Evolutionary conservation across 2,888 invertebrate species (phyloP).

Genomic region (Notodonta dromedarius): DNA sequence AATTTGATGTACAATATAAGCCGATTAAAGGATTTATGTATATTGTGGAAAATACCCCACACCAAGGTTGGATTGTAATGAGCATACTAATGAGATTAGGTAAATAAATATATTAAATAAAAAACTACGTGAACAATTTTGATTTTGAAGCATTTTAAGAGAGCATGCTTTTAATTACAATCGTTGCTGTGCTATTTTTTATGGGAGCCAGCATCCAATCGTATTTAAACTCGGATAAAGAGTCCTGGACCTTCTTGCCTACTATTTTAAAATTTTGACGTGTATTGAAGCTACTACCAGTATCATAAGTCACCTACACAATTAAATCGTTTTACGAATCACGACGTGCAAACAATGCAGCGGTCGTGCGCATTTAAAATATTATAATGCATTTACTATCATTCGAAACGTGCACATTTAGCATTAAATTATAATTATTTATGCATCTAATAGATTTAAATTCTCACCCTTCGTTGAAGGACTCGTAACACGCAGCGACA

Average conservation of each 20-base stretch:
- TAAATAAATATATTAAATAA: not conserved
- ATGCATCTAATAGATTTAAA: not conserved
- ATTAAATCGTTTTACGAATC: conserved; percentile 2
- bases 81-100: not conserved
- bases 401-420: not conserved
- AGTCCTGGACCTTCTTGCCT: too few species aligned
- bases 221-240: too few species aligned
- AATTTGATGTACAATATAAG: not conserved
- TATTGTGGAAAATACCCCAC: not conserved
- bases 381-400: not conserved
- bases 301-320: not conserved
- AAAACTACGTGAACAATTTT: not conserved
- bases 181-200: too few species aligned
- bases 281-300: too few species aligned
- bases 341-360: not conserved
- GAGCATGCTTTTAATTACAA: too few species aligned
- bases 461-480: not conserved
- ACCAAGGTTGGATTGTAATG: not conserved
- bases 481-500: not conserved
- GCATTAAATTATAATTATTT: not conserved
- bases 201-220: too few species aligned
- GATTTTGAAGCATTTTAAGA: too few species aligned
- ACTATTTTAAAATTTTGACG: too few species aligned
- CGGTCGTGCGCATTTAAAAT: not conserved
- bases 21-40: not conserved